Percentiles rank a stretch among this genome's conserved stretches.
phyloP scores from a whole-genome alignment of 1,140 invertebrate species.

The Drosophila sp. region DNA sequence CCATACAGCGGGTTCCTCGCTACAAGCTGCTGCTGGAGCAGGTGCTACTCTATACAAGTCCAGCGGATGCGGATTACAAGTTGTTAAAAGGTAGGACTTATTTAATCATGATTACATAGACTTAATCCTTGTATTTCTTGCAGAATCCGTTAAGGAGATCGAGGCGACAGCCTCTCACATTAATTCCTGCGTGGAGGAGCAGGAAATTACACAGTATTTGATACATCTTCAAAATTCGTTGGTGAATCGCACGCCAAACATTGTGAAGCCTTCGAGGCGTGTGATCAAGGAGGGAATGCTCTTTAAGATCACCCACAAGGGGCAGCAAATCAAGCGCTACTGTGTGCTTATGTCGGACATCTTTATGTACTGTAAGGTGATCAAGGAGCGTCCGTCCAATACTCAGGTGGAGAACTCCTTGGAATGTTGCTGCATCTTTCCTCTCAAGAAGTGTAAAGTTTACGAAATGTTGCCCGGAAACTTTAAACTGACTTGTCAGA shows the following conservation, averaged over 20 bases:
- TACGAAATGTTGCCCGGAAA: constrained; percentile 86
- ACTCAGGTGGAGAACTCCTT: constrained; percentile 85
- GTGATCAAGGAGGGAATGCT: constrained; percentile 90
- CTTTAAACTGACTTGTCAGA: constrained; percentile 87
- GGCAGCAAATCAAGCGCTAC: constrained; percentile 85
- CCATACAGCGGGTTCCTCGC: constrained; percentile 91
- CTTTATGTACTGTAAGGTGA: constrained; percentile 86
- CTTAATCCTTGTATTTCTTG: constrained; percentile 34
- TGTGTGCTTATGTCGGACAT: constrained; percentile 87
- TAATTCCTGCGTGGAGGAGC: constrained; percentile 89
- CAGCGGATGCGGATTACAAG: constrained; percentile 87
- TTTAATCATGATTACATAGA: neutral
- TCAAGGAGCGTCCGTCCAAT: constrained; percentile 78
- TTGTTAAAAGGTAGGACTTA: constrained; percentile 83
- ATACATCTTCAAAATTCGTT: constrained; percentile 89
- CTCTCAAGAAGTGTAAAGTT: constrained; percentile 87
- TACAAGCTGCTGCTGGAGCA: constrained; percentile 90
- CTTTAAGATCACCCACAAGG: constrained; percentile 87
- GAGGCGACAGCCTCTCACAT: constrained; percentile 89
- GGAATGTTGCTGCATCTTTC: constrained; percentile 87
- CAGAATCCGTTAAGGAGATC: constrained; percentile 88
- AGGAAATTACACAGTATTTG: constrained; percentile 89
- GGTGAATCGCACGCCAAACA: constrained; percentile 86
- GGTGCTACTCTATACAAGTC: constrained; percentile 87
- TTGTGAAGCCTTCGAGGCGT: constrained; percentile 88